These are phyloP conservation scores for Sylvilagus bachmani DNA, from an alignment of 2,113 vertebrate genomes.

Conservation along the genomic window DNA sequence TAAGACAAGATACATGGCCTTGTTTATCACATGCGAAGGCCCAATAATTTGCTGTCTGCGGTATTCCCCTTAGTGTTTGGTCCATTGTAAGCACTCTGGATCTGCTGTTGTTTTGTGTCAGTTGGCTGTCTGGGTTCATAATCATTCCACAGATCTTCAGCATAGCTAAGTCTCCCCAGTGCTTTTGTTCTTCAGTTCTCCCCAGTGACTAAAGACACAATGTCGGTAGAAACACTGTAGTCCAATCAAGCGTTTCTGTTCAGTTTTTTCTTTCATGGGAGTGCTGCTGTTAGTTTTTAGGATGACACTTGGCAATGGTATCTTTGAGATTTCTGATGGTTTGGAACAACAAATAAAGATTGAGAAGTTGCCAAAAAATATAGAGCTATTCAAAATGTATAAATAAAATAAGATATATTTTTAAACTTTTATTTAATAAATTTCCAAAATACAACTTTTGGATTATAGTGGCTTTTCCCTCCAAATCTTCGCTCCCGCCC, in stretches of 20 bases:
- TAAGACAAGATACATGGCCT: background rate
- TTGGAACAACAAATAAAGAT: background rate
- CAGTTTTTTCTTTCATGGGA: background rate
- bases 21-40: background rate
- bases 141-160: background rate
- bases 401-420: background rate
- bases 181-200: background rate
- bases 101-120: no score
- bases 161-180: background rate
- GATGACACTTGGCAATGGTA: background rate
- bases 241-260: background rate
- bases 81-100: background rate
- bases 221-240: background rate
- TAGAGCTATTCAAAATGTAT: background rate
- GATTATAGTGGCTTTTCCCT: no score
- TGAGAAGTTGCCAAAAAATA: background rate
- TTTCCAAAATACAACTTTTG: no score
- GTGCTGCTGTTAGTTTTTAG: background rate
- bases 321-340: background rate
- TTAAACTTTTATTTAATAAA: no score
- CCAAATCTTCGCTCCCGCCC: no score
- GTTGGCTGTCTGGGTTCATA: background rate
- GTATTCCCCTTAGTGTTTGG: background rate
- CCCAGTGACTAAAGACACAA: background rate
- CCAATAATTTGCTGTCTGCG: fast-evolving